These are phyloP conservation scores for Poecilia gillii DNA, from an alignment of 2,797 vertebrate species.

Conservation along the genomic window DNA sequence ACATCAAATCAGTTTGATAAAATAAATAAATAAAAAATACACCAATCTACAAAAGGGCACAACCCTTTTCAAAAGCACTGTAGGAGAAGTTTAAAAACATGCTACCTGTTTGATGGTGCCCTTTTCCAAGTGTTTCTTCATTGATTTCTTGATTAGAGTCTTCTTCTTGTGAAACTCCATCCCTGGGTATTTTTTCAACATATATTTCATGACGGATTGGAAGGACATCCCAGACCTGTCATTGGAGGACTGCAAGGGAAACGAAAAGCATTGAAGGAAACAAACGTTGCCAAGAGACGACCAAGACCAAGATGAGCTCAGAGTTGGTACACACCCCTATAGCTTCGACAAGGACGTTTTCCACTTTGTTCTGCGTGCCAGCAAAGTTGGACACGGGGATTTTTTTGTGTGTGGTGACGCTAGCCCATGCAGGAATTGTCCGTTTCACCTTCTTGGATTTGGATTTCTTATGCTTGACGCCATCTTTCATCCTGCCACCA, in stretches of 20 bases:
- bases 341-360: conserved; percentile 94
- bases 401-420: conserved; percentile 89
- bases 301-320: no score
- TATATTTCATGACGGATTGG: conserved; percentile 92
- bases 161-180: conserved; percentile 94
- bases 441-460: conserved; percentile 96
- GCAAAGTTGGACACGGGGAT: conserved; percentile 87
- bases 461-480: conserved; percentile 81
- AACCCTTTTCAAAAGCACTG: not conserved
- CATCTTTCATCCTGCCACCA: conserved; percentile 85
- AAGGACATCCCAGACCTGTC: conserved; percentile 90
- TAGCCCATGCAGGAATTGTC: conserved; percentile 97
- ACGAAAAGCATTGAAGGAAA: not conserved
- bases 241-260: conserved; percentile 85
- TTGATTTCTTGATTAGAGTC: conserved; percentile 92
- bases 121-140: conserved; percentile 93
- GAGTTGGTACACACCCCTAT: conserved; percentile 82
- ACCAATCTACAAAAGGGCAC: not conserved
- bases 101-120: conserved; percentile 94
- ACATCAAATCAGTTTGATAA: not conserved
- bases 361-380: conserved; percentile 91
- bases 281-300: no score
- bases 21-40: not conserved
- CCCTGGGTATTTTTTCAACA: conserved; percentile 91
- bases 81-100: not conserved